phyloP scores from a whole-genome alignment of 2,888 invertebrate genomes.

The Campoplex capitator region DNA sequence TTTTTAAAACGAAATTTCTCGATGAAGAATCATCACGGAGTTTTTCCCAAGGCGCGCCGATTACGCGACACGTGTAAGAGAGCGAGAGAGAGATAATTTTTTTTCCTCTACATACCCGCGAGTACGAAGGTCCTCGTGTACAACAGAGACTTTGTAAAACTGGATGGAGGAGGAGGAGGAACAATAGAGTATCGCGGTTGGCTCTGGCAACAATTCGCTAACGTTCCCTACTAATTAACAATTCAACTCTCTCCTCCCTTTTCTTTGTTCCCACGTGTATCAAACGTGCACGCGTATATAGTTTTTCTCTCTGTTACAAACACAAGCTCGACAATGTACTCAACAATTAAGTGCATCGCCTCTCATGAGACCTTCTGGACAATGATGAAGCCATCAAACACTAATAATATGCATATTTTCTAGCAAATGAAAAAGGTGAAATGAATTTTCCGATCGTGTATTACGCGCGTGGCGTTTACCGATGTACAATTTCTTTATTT shows the following conservation, averaged over 20 bases:
- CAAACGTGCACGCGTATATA: conserved; percentile 51
- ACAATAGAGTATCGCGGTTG: conserved; percentile 58
- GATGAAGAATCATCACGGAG: conserved; percentile 40
- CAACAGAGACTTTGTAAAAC: conserved; percentile 40
- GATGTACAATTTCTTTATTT: neutral
- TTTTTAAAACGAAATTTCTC: conserved; percentile 41
- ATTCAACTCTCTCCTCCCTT: conserved; percentile 69
- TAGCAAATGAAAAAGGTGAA: neutral
- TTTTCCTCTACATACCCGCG: conserved; percentile 19
- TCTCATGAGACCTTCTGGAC: conserved; percentile 13
- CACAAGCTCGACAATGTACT: neutral
- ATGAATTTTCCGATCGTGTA: neutral
- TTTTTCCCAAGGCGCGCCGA: conserved; percentile 53
- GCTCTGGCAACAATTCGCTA: conserved; percentile 65
- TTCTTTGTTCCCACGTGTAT: conserved; percentile 64
- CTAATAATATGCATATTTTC: conserved; percentile 3
- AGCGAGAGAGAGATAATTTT: neutral
- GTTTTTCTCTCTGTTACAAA: conserved; percentile 14
- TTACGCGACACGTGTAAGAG: conserved; percentile 28
- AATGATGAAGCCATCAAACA: conserved; percentile 25
- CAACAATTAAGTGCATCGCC: conserved; percentile 12
- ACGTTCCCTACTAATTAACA: conserved; percentile 67
- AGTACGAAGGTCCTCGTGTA: conserved; percentile 8
- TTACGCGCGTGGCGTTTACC: neutral
- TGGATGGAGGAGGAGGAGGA: conserved; percentile 16